Evolutionary conservation across 2,113 vertebrate species (phyloP), one percentile per base, ranked within the genome.

Genomic region (Mugil cephalus): DNA sequence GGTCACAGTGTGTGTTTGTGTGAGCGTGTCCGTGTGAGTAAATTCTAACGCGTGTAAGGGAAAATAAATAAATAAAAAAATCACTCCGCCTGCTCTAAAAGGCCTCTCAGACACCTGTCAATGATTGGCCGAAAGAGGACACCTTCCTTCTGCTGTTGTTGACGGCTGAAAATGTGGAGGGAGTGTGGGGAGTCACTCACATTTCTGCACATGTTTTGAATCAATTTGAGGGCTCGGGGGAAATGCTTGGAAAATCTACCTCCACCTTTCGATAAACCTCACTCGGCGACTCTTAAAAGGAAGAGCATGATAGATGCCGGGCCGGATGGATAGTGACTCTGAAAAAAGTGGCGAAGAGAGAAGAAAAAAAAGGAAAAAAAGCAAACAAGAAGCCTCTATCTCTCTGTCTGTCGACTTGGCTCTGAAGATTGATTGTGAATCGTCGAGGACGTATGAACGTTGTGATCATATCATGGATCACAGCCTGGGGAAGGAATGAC

Each of bases 391-490:
- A 69, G 19, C 55, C 4, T 54, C 65, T 56, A 36, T 58, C 46
- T 78, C 17, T 79, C 34, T 62, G 76, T 72, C 71, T 74, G 48
- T 73, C 70, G 50, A 63, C 64, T 55, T 30, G 67, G 65, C 74
- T 84, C 53, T 72, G 48, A 63, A 85, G 87, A 92, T 88, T 87
- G 84, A 93, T 91, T 61, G 83, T 75, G 74, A 84, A 61, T 75
- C 19, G 58, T 77, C 71, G 82, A 36, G 74, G 84, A 88, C 53
- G 51, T 85, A 80, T 74, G 85, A 82, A 72, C 63, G 39, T 45
- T 67, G 81, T 53, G 43, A 89, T 90, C 84, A 81, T 84, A 81
- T 85, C 87, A 82, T 84, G 88, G 86, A 89, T 90, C 87, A 89
- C 63, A 72, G 82, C 70, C 43, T 70, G 43, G 68, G 48, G 51